These are phyloP conservation scores for Notamacropus eugenii DNA, from an alignment of 2,797 vertebrate genomes.

Conservation along the genomic window DNA sequence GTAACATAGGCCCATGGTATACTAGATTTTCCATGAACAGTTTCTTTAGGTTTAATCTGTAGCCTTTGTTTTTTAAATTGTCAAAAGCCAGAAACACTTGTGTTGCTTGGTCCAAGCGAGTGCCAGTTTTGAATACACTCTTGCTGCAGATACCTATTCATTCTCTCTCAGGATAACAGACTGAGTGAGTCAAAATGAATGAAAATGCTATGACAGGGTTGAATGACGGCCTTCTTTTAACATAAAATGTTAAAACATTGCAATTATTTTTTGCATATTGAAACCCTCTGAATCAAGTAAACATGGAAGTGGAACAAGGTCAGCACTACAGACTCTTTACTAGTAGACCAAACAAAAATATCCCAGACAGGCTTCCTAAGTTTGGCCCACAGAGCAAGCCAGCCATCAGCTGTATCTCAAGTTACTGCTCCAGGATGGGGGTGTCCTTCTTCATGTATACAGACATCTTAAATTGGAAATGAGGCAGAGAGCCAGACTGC, in stretches of 20 bases:
- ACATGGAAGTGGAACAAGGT: background rate
- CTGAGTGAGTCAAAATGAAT: background rate
- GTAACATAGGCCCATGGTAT: background rate
- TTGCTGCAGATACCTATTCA: background rate
- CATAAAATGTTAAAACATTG: background rate
- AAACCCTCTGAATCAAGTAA: conserved; percentile 1
- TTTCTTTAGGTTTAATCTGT: background rate
- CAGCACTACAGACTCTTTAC: background rate
- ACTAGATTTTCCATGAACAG: background rate
- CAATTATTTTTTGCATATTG: background rate
- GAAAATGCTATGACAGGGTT: background rate
- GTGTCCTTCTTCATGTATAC: background rate
- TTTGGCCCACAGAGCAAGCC: background rate
- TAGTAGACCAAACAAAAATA: conserved; percentile 30
- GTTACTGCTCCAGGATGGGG: background rate
- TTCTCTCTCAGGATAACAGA: background rate
- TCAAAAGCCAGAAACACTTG: background rate
- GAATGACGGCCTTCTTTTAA: background rate
- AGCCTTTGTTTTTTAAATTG: background rate
- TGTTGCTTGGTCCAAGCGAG: background rate
- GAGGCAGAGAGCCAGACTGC: background rate
- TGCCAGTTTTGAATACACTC: background rate
- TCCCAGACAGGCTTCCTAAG: background rate
- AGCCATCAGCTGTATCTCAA: background rate
- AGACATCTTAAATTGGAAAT: background rate